Base-by-base conservation (phyloP, 1,140 invertebrate genomes). In the Calephelis virginiensis region DNA sequence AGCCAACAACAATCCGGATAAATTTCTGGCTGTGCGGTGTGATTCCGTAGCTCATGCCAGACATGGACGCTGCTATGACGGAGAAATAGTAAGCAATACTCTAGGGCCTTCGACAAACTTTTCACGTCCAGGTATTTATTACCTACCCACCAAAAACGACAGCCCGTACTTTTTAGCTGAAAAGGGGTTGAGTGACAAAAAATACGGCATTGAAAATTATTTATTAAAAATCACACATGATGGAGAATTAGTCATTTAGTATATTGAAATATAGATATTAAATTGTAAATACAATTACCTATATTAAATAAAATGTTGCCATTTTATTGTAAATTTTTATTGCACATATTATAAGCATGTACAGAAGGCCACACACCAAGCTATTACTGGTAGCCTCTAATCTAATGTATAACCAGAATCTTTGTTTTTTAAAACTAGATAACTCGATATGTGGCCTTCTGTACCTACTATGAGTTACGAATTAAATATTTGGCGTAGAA, bases 101-200 rank as follows among this genome's bases (percentile, higher is more conserved):
- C 66, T 90, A 0, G 88, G 88, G 0, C 75, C 80, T 0, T 76
- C 79, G 5, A 86, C 86, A 0, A 77, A 89, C 62, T 86, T 86
- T 64, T 82, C 63, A 28, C 75, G 78, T 12, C 77, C 79, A 1
- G 88, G 86, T n/a, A 79, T 90, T 60, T 90, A 80, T 50, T 90
- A 88, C 61, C 68, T 90, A 37, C 81, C 85, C 5, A 88, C 86
- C 0, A 71, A 67, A 14, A 81, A 78, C 46, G 66, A 12, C 1
- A 37, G 70, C 0, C 88, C 88, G 0, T 90, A 81, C 64, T 83
- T 81, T 61, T 45, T 81, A 13, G 82, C 78, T 0, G 61, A 75
- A 43, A 73, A 83, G 11, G 84, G 78, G 0, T 64, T 86, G 10
- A 78, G 65, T 45, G 77, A 70, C 56, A 64, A 76, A 61, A 73